Evolutionary conservation across 2,888 invertebrate species (phyloP), one percentile per base, ranked within the genome.

Genomic region (Caenorhabditis plicata): DNA sequence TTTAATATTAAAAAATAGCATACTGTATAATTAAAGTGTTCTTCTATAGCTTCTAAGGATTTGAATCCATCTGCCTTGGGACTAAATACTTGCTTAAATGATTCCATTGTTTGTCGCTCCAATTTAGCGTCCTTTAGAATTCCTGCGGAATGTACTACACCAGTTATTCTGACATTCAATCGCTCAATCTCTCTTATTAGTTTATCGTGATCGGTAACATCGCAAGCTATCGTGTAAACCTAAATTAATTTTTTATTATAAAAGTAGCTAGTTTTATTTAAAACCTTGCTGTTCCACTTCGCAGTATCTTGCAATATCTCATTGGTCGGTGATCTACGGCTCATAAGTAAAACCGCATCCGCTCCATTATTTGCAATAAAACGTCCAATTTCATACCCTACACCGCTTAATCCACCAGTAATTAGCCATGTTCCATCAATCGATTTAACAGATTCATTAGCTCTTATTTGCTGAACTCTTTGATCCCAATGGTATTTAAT

Each of bases 61-160:
- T 33, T 19, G 9, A 60, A 50, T 4, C 76, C 75, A 9, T 52
- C 53, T 22, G 62, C 68, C 44, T 78, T 78, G 20, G 76, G 67
- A 0, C 50, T 53, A 35, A 71, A 62, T 8, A 77, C 77, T 31
- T 64, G 57, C 8, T 54, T 56, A 35, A 75, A 75, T 0, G 53
- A 40, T 2, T 57, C 45, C 2, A 38, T 31, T 0, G 55, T 69
- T 49, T 77, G 77, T 17, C 64, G 46, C 15, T 68, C 60, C 22
- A 78, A 40, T 9, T 60, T 55, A 0, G 64, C 62, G 45, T 78
- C 78, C 25, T 64, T 56, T 20, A 68, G 29, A 7, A 70, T 57
- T 2, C 78, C 78, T 36, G 78, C 78, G 7, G 71, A 72, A 33
- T 78, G 78, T 27, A 78, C 67, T 7, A 78, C 41, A 46, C 61